Conservation (phyloP, 2,113 vertebrate species). For the Daboia siamensis region DNA sequence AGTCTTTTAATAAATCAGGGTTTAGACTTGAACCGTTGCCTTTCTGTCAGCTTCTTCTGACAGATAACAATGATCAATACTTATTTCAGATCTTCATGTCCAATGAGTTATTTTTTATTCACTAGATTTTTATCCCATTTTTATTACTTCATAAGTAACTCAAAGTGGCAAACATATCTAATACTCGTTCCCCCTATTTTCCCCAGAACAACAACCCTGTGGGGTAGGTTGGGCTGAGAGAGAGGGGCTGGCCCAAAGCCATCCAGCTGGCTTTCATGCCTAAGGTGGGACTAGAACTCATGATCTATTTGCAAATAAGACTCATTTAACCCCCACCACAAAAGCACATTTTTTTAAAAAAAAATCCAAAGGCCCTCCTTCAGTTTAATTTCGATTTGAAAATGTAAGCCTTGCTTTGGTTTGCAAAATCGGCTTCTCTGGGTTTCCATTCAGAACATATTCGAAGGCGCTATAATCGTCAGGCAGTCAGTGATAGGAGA, state of each 20-base stretch:
- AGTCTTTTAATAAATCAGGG: background rate
- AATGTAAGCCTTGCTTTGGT: background rate
- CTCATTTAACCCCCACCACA: background rate
- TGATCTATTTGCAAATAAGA: background rate
- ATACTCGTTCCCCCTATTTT: no score
- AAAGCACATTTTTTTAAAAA: background rate
- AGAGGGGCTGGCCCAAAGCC: no score
- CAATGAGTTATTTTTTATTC: background rate
- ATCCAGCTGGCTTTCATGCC: no score
- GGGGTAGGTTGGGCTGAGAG: no score
- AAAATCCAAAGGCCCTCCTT: background rate
- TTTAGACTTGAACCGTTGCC: background rate
- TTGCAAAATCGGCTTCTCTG: background rate
- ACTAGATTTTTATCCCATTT: background rate
- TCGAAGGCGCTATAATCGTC: background rate
- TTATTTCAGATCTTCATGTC: background rate
- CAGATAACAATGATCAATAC: background rate
- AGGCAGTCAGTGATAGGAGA: background rate
- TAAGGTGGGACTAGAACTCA: no score
- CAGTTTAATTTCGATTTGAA: background rate
- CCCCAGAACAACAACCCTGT: no score
- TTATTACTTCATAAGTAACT: no score
- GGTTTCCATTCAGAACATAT: background rate
- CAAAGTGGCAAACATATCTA: no score
- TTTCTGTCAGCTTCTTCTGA: background rate